These are phyloP conservation scores for Rhabdornis inornatus DNA, from an alignment of 2,113 vertebrate genomes.

Conservation along the genomic window DNA sequence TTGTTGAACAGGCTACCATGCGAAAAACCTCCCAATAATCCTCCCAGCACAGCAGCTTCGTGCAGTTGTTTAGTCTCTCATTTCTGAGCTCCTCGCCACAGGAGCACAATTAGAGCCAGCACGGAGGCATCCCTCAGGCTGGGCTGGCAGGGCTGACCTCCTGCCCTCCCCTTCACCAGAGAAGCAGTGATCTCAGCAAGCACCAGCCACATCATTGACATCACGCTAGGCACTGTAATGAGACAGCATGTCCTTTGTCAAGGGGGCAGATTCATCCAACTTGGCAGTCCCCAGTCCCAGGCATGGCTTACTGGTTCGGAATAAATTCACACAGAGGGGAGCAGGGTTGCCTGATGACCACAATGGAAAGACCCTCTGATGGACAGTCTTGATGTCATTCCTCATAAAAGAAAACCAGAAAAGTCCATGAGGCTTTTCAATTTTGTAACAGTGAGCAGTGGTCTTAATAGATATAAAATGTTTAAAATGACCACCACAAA, in stretches of 20 bases:
- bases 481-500: neutral
- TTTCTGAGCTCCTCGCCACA: neutral
- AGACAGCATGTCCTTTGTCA: neutral
- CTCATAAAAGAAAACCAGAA: neutral
- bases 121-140: neutral
- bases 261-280: neutral
- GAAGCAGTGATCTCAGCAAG: neutral
- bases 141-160: neutral
- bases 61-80: neutral
- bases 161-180: neutral
- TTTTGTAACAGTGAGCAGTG: neutral
- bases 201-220: rapidly evolving
- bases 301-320: neutral
- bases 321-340: neutral
- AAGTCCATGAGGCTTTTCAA: neutral
- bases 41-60: neutral
- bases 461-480: neutral
- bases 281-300: neutral
- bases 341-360: neutral
- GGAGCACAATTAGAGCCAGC: neutral
- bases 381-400: neutral
- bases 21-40: neutral
- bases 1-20: neutral
- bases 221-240: neutral
- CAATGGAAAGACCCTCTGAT: neutral